Percentiles rank a stretch among this genome's conserved stretches.
phyloP scores from a whole-genome alignment of 2,113 vertebrate genomes.

The Oophaga pumilio region DNA sequence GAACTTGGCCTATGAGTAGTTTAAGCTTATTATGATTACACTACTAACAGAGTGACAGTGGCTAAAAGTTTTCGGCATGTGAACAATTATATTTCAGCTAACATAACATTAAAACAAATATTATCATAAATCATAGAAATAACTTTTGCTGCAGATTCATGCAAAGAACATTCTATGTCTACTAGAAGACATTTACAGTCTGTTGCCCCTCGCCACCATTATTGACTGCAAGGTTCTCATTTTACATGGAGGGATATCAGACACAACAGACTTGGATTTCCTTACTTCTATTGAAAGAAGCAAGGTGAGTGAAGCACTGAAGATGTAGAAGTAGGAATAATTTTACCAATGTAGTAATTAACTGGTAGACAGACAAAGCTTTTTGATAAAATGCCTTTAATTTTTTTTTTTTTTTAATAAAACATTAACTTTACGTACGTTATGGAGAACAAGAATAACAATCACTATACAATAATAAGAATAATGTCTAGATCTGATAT shows the following conservation, averaged over 20 bases:
- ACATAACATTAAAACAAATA: not conserved
- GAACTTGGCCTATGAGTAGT: too few relatives aligned
- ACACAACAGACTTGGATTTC: slow-evolving; percentile 86
- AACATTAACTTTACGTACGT: too few relatives aligned
- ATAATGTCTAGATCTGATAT: too few relatives aligned
- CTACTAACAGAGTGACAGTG: not conserved
- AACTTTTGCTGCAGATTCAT: slow-evolving; percentile 73
- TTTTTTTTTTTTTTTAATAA: too few relatives aligned
- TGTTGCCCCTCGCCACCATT: slow-evolving; percentile 88
- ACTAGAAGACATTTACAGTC: slow-evolving; percentile 88
- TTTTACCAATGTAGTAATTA: not conserved
- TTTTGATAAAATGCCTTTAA: not conserved
- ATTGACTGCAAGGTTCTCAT: slow-evolving; percentile 90
- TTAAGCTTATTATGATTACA: not conserved
- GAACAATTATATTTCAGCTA: too few relatives aligned
- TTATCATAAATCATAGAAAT: not conserved
- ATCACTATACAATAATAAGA: too few relatives aligned
- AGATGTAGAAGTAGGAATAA: not conserved
- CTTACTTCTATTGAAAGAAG: slow-evolving; percentile 81
- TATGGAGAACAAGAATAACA: too few relatives aligned
- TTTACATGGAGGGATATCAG: slow-evolving; percentile 92
- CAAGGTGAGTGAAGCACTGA: slow-evolving; percentile 76
- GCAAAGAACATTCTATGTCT: slow-evolving; percentile 81
- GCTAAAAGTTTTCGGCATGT: not conserved
- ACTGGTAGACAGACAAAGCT: not conserved